Evolutionary conservation across 1,140 invertebrate species (phyloP).

Genomic region (Stenopsyche tienmushanensis): DNA sequence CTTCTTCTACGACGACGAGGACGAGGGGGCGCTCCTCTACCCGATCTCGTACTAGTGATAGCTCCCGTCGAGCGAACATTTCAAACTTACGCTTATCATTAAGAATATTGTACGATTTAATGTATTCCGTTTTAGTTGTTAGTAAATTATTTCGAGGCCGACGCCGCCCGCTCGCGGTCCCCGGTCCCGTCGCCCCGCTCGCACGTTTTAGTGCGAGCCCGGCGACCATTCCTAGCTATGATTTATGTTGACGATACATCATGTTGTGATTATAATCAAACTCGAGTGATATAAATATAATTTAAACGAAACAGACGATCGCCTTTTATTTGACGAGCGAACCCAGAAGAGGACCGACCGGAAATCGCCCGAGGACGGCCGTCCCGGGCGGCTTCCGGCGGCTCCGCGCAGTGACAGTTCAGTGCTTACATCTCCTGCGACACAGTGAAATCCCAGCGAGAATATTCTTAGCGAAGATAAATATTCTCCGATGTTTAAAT

Average conservation of each 20-base stretch:
- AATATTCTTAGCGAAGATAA: no score
- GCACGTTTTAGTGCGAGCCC: constrained; percentile 17
- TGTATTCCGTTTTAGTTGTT: not conserved
- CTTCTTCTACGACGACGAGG: constrained; percentile 39
- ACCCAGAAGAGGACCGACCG: no score
- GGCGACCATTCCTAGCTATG: constrained; percentile 18
- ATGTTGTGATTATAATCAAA: constrained; percentile 9
- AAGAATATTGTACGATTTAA: constrained; percentile 11
- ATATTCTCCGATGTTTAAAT: no score
- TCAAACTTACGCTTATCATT: constrained; percentile 6
- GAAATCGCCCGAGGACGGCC: no score
- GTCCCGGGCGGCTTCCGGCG: no score
- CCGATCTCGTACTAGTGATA: constrained; percentile 4
- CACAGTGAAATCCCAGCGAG: no score
- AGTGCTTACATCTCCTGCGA: no score
- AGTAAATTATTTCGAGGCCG: not conserved
- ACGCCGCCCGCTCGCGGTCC: not conserved
- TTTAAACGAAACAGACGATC: constrained; percentile 1
- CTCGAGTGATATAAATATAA: constrained; percentile 17
- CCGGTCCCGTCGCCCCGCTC: not conserved
- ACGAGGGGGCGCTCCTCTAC: constrained; percentile 32
- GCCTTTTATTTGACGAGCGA: no score
- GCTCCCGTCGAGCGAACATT: not conserved
- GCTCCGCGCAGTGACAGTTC: no score
- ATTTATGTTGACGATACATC: constrained; percentile 2